phyloP scores from a whole-genome alignment of 1,140 invertebrate species.

The Riptortus pedestris region DNA sequence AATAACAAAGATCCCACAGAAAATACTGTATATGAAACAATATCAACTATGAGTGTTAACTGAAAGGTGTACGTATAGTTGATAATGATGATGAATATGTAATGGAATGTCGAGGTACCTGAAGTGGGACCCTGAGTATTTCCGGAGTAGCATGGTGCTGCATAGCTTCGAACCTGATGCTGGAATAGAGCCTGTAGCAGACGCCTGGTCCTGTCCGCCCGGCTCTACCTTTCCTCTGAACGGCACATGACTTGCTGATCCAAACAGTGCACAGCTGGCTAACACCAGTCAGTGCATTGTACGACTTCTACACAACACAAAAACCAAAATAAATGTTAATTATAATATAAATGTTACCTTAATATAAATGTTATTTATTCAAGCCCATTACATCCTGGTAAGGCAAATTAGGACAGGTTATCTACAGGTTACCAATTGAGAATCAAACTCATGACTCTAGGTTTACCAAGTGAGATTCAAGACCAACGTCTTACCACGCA shows the following conservation, averaged over 20 bases:
- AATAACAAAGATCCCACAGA: too few species aligned
- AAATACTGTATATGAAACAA: too few species aligned
- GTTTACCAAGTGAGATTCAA: too few species aligned
- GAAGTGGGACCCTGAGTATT: slow-evolving; percentile 58
- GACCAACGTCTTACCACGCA: too few species aligned
- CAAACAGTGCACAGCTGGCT: slow-evolving; percentile 59
- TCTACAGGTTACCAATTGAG: too few species aligned
- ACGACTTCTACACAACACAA: slow-evolving; percentile 45
- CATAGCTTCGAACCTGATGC: slow-evolving; percentile 53
- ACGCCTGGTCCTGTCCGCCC: slow-evolving; percentile 72
- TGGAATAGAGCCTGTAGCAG: slow-evolving; percentile 69
- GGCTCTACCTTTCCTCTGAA: slow-evolving; percentile 70
- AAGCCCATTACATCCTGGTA: not conserved
- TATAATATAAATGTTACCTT: not conserved
- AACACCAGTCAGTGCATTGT: slow-evolving; percentile 55
- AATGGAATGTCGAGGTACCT: too few species aligned
- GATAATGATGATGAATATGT: too few species aligned
- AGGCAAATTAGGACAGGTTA: too few species aligned
- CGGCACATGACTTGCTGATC: slow-evolving; percentile 66
- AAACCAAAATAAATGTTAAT: slow-evolving; percentile 11
- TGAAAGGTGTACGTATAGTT: too few species aligned
- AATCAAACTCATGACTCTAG: too few species aligned
- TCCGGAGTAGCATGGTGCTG: slow-evolving; percentile 58
- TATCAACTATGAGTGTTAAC: too few species aligned
- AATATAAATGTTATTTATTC: slow-evolving; percentile 9